These are phyloP conservation scores for Euwallacea similis DNA, from an alignment of 1,140 invertebrate species.

Conservation along the genomic window DNA sequence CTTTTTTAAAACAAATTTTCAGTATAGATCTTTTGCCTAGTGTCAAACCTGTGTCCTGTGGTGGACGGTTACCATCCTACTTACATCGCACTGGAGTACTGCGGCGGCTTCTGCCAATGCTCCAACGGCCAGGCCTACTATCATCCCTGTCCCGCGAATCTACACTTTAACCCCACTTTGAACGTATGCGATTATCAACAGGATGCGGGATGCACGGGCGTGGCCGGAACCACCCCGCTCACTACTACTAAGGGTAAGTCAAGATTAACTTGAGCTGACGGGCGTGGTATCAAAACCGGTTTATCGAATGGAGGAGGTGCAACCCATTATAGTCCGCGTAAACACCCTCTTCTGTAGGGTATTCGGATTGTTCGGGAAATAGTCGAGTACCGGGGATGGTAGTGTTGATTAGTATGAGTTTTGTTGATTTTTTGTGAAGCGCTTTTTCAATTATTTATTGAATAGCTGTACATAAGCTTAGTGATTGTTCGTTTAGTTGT, in stretches of 20 bases:
- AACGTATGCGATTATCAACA: constrained; percentile 60
- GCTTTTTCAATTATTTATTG: background rate
- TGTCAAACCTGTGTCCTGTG: constrained; percentile 24
- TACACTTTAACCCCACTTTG: constrained; percentile 59
- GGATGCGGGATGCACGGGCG: constrained; percentile 31
- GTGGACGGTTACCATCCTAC: constrained; percentile 35
- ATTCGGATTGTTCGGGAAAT: background rate
- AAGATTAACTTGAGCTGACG: background rate
- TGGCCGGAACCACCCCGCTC: constrained; percentile 3
- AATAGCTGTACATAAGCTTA: background rate
- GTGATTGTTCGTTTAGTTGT: background rate
- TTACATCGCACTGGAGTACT: constrained; percentile 51
- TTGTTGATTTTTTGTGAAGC: background rate
- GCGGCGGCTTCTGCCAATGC: constrained; percentile 63
- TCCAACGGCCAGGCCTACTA: constrained; percentile 55
- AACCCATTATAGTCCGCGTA: background rate
- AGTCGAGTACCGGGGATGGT: background rate
- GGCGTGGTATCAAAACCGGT: background rate
- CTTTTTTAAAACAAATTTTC: background rate
- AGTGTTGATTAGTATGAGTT: background rate
- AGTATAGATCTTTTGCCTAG: constrained; percentile 1
- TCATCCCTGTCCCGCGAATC: constrained; percentile 55
- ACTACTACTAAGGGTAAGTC: constrained; percentile 9
- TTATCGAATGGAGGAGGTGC: background rate
- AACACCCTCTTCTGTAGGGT: constrained; percentile 11